phyloP scores from a whole-genome alignment of 2,797 vertebrate species.

The Podarcis lilfordi region DNA sequence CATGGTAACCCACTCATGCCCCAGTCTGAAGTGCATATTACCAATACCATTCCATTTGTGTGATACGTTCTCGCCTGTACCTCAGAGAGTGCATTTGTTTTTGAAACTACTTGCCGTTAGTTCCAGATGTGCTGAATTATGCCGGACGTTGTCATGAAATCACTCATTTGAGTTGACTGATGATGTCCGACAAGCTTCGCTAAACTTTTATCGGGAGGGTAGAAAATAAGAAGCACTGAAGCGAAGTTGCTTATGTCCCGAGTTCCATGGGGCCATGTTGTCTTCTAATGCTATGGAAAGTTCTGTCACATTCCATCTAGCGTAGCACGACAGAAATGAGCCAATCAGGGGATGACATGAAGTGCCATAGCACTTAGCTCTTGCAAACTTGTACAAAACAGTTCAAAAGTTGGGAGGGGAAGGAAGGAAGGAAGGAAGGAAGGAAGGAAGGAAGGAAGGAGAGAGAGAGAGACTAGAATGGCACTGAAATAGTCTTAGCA shows the following conservation, averaged over 20 bases:
- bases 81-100: neutral
- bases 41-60: neutral
- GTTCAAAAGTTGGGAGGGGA: constrained; percentile 9
- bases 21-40: neutral
- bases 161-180: constrained; percentile 17
- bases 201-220: neutral
- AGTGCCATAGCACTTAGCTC: neutral
- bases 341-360: constrained; percentile 12
- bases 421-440: no score
- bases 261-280: neutral
- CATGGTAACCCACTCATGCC: no score
- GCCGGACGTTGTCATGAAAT: neutral
- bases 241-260: accelerated
- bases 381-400: neutral
- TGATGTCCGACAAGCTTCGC: neutral
- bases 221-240: constrained; percentile 4
- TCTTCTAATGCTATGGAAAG: neutral
- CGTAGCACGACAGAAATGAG: constrained; percentile 24
- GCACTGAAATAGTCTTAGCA: neutral
- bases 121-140: neutral
- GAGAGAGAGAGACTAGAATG: neutral
- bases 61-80: neutral
- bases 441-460: no score
- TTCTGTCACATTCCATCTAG: constrained; percentile 11
- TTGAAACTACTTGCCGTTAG: constrained; percentile 1